Percentiles rank a stretch among this genome's conserved stretches.
Conservation (phyloP, 2,888 invertebrate species). For the Tetramorium bicarinatum region DNA sequence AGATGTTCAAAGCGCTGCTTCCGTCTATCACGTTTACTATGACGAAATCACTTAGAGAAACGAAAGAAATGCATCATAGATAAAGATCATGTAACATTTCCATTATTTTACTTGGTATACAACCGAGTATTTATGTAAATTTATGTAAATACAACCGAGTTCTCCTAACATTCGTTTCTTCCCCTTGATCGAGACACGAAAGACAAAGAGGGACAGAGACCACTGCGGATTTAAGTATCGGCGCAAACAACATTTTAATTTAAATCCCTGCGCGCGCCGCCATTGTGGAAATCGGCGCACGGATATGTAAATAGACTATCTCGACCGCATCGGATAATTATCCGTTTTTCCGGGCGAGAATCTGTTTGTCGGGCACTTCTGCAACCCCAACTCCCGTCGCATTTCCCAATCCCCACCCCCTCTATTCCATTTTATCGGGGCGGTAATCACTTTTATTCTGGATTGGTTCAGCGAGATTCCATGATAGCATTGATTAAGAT, state of each 20-base stretch:
- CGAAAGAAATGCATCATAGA: too few species aligned
- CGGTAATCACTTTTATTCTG: slow-evolving; percentile 73
- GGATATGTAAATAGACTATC: slow-evolving; percentile 76
- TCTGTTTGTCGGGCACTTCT: slow-evolving; percentile 79
- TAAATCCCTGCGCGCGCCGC: slow-evolving; percentile 65
- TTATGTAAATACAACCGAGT: background rate
- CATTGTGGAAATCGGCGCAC: slow-evolving; percentile 59
- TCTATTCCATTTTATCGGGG: slow-evolving; percentile 29
- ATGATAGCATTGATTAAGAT: slow-evolving; percentile 75
- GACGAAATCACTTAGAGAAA: too few species aligned
- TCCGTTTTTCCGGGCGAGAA: slow-evolving; percentile 75
- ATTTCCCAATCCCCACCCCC: slow-evolving; percentile 6
- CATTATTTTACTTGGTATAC: too few species aligned
- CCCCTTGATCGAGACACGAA: slow-evolving; percentile 33
- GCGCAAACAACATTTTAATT: slow-evolving; percentile 83
- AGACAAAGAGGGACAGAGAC: slow-evolving; percentile 62
- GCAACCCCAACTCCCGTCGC: slow-evolving; percentile 36
- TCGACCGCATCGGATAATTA: slow-evolving; percentile 75
- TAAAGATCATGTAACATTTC: too few species aligned
- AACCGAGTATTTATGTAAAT: too few species aligned
- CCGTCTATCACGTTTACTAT: too few species aligned
- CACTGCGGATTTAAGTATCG: slow-evolving; percentile 75
- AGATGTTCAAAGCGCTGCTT: too few species aligned
- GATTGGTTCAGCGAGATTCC: slow-evolving; percentile 63
- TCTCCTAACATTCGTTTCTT: slow-evolving; percentile 40